Base-by-base conservation (phyloP, 2,888 invertebrate species). In the Pyrochroa serraticornis region DNA sequence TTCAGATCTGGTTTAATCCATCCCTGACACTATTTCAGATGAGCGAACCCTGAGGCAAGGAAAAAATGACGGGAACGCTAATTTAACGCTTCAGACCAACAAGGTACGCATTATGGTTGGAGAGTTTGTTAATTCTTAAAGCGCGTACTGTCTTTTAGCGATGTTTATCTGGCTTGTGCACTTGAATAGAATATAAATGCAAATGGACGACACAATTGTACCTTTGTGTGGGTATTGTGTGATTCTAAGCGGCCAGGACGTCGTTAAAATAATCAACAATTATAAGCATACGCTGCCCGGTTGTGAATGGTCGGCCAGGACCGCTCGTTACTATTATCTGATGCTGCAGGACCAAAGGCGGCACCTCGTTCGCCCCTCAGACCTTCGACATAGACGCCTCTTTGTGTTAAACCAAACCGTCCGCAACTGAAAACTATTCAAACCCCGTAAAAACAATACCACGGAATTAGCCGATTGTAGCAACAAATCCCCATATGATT, bases 191-290 rank as follows among this genome's bases (percentile, higher is more conserved):
- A 77, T 77, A 76, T 76, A 78, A 78, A 79, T 79, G 77, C 78
- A 79, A 79, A 78, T 78, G 77, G 75, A 72, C 71, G 74, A 73
- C 75, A 76, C 77, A 77, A 78, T 77, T 78, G 76, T 76, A 74
- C 75, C 73, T 76, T 76, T 75, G 77, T 78, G 76, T 74, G 75
- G 75, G 75, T 72, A 75, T 75, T 75, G 71, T 75, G 75, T 74
- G 72, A 75, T 74, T 75, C 74, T 73, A 73, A 72, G 69, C 72
- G 71, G 66, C 71, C 72, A 63, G 70, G 71, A 73, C 72, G 73
- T 75, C 74, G 73, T 75, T 76, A 75, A 78, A 78, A 78, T 78
- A 78, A 78, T 78, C 77, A 77, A 78, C 77, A 78, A 78, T 77
- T 78, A 78, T 75, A 75, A 76, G 72, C 70, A 66, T 68, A 59